phyloP scores from a whole-genome alignment of 2,888 invertebrate species.

The Apamea crenata region DNA sequence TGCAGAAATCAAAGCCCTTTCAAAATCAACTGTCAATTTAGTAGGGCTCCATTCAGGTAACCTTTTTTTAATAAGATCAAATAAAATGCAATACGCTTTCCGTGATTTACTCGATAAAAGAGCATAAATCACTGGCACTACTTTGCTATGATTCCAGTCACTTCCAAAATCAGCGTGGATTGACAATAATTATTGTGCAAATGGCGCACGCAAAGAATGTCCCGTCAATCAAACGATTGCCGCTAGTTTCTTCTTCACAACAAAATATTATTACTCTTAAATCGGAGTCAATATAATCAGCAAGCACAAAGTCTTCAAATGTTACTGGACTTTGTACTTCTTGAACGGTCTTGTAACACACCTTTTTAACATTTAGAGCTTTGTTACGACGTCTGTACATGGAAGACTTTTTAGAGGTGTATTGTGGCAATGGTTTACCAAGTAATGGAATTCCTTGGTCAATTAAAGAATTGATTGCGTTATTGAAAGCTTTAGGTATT shows the following conservation, averaged over 20 bases:
- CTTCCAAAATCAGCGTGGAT: slow-evolving; percentile 19
- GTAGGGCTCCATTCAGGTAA: slow-evolving; percentile 14
- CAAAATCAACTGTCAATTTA: slow-evolving; percentile 22
- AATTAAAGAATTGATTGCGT: slow-evolving; percentile 5
- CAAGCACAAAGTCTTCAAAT: slow-evolving; percentile 19
- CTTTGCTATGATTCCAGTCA: slow-evolving; percentile 23
- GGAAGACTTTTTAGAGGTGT: slow-evolving; percentile 6
- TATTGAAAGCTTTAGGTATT: slow-evolving; percentile 13
- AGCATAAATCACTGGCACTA: slow-evolving; percentile 22
- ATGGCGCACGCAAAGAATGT: slow-evolving; percentile 15
- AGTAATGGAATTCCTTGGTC: not conserved
- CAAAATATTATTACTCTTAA: slow-evolving; percentile 2
- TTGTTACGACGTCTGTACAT: slow-evolving; percentile 5
- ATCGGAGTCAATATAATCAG: slow-evolving; percentile 16
- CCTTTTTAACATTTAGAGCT: slow-evolving; percentile 11
- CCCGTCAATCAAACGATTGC: slow-evolving; percentile 2
- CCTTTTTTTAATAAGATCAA: slow-evolving; percentile 14
- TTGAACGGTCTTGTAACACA: slow-evolving; percentile 22
- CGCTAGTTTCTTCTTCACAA: slow-evolving; percentile 6
- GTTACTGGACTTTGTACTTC: slow-evolving; percentile 22
- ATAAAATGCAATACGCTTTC: slow-evolving; percentile 13
- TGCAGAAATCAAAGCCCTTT: slow-evolving; percentile 13
- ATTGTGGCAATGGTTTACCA: slow-evolving; percentile 2
- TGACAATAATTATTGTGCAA: slow-evolving; percentile 25
- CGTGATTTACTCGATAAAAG: slow-evolving; percentile 11